A percentile compares a stretch with the other conserved stretches of the same genome.
These are phyloP conservation scores for Exocentrus adspersus DNA, from an alignment of 2,888 invertebrate genomes.

Conservation along the genomic window DNA sequence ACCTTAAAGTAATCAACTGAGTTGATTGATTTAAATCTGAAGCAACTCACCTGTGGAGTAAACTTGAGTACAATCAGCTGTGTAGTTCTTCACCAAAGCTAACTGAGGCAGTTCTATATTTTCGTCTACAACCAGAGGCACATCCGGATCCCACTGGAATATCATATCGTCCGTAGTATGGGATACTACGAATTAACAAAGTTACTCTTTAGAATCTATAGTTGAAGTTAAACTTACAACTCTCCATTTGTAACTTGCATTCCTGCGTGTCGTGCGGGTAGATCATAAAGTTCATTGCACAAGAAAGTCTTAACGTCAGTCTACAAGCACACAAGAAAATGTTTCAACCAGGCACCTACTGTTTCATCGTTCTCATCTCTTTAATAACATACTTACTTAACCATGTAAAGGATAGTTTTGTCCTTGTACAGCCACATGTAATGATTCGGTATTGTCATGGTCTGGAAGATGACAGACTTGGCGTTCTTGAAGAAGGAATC, in stretches of 20 bases:
- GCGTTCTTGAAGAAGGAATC: conserved; percentile 96
- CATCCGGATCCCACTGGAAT: conserved; percentile 92
- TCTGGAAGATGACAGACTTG: conserved; percentile 92
- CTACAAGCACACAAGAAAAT: too few relatives aligned
- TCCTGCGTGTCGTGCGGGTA: conserved; percentile 96
- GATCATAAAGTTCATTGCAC: conserved; percentile 94
- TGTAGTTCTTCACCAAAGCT: conserved; percentile 84
- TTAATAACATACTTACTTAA: conserved; percentile 79
- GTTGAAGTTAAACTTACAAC: conserved; percentile 91
- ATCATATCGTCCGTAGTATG: conserved; percentile 94
- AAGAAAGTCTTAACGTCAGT: conserved; percentile 85
- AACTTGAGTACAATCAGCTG: conserved; percentile 91
- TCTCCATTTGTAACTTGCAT: conserved; percentile 94
- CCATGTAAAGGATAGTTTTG: conserved; percentile 86
- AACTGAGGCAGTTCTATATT: conserved; percentile 92
- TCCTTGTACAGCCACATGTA: conserved; percentile 92
- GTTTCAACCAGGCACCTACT: too few relatives aligned
- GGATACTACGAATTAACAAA: conserved; percentile 73
- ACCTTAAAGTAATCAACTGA: conserved; percentile 66
- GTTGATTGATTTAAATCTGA: background rate
- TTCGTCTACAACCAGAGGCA: conserved; percentile 88
- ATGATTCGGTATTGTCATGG: conserved; percentile 95
- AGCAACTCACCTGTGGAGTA: conserved; percentile 80
- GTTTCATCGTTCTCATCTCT: too few relatives aligned
- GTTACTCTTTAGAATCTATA: too few relatives aligned